Evolutionary conservation across 2,888 invertebrate genomes (phyloP), one percentile per base, ranked within the genome.

Genomic region (Ceramica pisi): DNA sequence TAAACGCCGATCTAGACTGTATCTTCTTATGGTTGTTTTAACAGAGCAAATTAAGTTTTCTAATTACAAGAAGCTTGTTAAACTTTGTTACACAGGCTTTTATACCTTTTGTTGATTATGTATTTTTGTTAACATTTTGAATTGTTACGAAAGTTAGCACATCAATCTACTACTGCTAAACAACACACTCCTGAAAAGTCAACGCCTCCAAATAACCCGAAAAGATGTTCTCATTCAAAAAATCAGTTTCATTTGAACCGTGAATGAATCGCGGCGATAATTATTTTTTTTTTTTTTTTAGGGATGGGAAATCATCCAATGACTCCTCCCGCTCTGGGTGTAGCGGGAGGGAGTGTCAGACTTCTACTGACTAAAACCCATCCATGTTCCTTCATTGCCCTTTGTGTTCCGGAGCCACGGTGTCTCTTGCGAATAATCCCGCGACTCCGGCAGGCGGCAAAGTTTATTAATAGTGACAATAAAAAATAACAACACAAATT

Each of bases 191-290:
- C 46, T 38, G 16, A 55, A 31, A 55, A 19, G 9, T 2, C 16
- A 53, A 16, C 53, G 8, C 14, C 51, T 53, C 8, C 53, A 31
- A 31, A 55, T 55, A 31, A 26, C 8, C 2, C 1, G 31, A 26
- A 71, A 65, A 41, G 10, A 60, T 23, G 12, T 50, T 62, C 48
- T 75, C 59, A 69, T 64, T 51, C 62, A 75, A 75, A 70, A 78
- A 78, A 78, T 75, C 76, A 53, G 80, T 79, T 84, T 83, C 81
- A 84, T 82, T 84, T 78, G 71, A 82, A 84, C 82, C 75, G 77
- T 89, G 89, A 90, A 89, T 89, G 88, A 90, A 87, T 87, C 79
- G 85, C 73, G 75, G 85, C 80, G 80, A 82, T 86, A 85, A 87
- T 84, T 85, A 86, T 89, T 91, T n/a, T n/a, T n/a, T n/a, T n/a